Evolutionary conservation across 2,888 invertebrate species (phyloP).

Genomic region (Catocala nupta): DNA sequence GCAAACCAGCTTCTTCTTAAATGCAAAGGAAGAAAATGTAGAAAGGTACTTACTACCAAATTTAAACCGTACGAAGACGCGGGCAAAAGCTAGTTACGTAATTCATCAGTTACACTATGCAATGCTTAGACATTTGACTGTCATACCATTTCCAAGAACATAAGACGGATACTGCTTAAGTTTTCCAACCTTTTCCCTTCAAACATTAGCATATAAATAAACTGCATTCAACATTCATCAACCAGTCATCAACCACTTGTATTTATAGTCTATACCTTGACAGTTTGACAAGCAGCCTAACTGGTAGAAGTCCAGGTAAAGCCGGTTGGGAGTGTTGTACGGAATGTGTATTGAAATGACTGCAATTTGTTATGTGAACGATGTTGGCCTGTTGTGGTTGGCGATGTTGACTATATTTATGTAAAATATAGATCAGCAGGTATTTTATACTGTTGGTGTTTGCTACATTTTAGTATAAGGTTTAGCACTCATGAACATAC

Average conservation of each 20-base stretch:
- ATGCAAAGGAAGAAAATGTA: too few species aligned
- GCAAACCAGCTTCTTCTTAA: too few species aligned
- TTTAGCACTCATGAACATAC: too few species aligned
- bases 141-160: neutral
- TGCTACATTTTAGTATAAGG: too few species aligned
- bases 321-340: slow-evolving; percentile 19
- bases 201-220: slow-evolving; percentile 45
- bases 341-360: slow-evolving; percentile 13
- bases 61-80: too few species aligned
- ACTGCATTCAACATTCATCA: slow-evolving; percentile 15
- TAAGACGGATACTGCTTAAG: slow-evolving; percentile 2
- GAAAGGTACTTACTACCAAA: too few species aligned
- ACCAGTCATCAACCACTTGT: slow-evolving; percentile 23
- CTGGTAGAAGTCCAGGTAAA: slow-evolving; percentile 20
- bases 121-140: too few species aligned
- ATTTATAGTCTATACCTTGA: slow-evolving; percentile 33
- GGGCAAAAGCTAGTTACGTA: too few species aligned
- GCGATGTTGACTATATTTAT: slow-evolving; percentile 8
- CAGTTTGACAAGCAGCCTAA: slow-evolving; percentile 40
- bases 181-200: slow-evolving; percentile 7
- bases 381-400: neutral
- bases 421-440: neutral
- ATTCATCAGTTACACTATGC: too few species aligned
- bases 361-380: slow-evolving; percentile 9
- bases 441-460: neutral